phyloP scores from a whole-genome alignment of 2,113 vertebrate species.

The Podarcis cretensis region DNA sequence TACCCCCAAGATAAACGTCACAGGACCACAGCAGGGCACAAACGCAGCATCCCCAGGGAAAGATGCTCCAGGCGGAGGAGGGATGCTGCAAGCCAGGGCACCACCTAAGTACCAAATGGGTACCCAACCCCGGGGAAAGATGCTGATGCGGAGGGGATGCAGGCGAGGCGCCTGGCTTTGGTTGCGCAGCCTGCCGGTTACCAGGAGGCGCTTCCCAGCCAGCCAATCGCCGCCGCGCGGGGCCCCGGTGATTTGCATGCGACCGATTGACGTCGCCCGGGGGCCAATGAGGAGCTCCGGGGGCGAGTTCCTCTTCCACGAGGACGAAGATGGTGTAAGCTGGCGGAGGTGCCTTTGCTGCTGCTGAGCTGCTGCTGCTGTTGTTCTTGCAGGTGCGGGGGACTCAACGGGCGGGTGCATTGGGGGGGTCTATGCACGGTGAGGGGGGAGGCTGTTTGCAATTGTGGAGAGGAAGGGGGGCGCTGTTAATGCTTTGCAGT shows the following conservation, averaged over 20 bases:
- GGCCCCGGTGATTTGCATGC: neutral
- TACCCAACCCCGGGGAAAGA: neutral
- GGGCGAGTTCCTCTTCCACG: neutral
- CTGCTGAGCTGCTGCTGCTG: neutral
- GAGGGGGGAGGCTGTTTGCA: neutral
- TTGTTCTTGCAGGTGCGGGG: neutral
- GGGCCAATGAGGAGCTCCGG: neutral
- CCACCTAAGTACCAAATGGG: neutral
- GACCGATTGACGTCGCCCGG: neutral
- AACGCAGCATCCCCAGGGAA: neutral
- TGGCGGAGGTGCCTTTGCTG: no score
- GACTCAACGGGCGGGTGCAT: no score
- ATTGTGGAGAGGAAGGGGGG: neutral
- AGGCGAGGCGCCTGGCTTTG: neutral
- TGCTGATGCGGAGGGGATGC: neutral
- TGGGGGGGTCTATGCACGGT: neutral
- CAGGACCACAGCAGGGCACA: neutral
- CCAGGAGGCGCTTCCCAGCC: neutral
- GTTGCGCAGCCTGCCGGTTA: neutral
- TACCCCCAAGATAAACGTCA: neutral
- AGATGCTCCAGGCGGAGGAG: neutral
- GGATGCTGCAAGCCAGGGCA: neutral
- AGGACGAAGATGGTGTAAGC: constrained; percentile 12
- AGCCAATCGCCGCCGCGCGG: neutral
- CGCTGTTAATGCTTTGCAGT: neutral